Conservation (phyloP, 2,113 vertebrate genomes). For the Limnothrissa miodon region DNA sequence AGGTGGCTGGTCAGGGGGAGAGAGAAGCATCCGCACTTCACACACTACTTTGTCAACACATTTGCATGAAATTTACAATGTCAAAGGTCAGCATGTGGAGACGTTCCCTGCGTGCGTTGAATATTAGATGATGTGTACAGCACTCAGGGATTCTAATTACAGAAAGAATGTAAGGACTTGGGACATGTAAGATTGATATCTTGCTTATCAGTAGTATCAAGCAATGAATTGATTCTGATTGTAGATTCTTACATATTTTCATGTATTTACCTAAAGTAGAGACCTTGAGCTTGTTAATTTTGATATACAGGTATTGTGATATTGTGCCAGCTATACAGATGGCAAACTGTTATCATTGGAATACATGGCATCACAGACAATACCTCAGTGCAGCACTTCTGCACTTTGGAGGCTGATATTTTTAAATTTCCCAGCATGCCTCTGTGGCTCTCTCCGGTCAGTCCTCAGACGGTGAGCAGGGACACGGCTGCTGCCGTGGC, state of each 20-base stretch:
- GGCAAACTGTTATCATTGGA: background rate
- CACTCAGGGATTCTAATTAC: no score
- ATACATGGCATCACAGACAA: no score
- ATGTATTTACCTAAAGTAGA: no score
- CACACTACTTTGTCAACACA: background rate
- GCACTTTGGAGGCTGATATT: background rate
- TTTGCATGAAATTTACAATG: no score
- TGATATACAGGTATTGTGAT: background rate
- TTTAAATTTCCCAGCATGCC: background rate
- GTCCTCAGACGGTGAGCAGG: background rate
- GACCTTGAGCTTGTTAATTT: no score
- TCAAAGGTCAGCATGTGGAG: background rate
- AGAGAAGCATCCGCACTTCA: background rate
- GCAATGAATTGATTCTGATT: no score
- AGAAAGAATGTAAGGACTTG: no score
- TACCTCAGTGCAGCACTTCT: background rate
- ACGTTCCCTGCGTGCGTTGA: background rate
- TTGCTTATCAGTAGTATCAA: no score
- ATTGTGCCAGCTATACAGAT: background rate
- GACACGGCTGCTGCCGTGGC: conserved; percentile 23
- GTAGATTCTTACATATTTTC: no score
- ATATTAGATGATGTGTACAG: no score
- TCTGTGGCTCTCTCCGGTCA: background rate
- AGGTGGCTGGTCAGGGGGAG: background rate
- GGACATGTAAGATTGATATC: no score